phyloP scores from a whole-genome alignment of 2,888 invertebrate genomes.

The Gibbula magus region DNA sequence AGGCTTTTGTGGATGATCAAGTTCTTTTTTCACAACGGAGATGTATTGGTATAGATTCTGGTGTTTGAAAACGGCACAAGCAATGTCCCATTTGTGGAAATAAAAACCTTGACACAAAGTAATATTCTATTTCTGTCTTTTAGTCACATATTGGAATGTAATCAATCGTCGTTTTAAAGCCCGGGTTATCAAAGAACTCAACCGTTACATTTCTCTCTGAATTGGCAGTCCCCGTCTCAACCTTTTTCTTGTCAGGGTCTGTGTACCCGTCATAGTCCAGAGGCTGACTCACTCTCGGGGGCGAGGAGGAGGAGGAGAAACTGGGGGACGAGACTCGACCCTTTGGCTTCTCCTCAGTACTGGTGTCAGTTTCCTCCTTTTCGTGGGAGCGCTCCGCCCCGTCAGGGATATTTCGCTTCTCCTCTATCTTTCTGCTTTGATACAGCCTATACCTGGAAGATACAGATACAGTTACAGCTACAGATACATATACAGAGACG shows the following conservation, averaged over 20 bases:
- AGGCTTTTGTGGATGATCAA: too few species aligned
- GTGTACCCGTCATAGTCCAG: conserved; percentile 6
- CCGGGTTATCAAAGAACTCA: conserved; percentile 3
- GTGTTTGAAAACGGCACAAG: too few species aligned
- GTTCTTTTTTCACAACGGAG: too few species aligned
- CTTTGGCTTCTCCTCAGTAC: not conserved
- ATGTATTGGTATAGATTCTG: too few species aligned
- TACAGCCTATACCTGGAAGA: not conserved
- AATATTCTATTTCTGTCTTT: not conserved
- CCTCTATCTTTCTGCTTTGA: conserved; percentile 10
- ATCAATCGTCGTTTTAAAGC: conserved; percentile 6
- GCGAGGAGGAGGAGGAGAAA: not conserved
- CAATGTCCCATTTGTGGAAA: too few species aligned
- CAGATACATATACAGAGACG: too few species aligned
- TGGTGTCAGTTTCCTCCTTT: not conserved
- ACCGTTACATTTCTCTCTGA: not conserved
- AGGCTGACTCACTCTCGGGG: not conserved
- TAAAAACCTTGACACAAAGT: too few species aligned
- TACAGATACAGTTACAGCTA: too few species aligned
- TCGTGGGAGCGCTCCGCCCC: not conserved
- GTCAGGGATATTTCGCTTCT: conserved; percentile 7
- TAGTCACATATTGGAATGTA: not conserved
- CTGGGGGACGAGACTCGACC: too few species aligned
- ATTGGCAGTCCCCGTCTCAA: not conserved
- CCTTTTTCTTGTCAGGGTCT: not conserved